A percentile compares a stretch with the other conserved stretches of the same genome.
Conservation (phyloP, 2,797 vertebrate genomes). For the Acipenser oxyrinchus region DNA sequence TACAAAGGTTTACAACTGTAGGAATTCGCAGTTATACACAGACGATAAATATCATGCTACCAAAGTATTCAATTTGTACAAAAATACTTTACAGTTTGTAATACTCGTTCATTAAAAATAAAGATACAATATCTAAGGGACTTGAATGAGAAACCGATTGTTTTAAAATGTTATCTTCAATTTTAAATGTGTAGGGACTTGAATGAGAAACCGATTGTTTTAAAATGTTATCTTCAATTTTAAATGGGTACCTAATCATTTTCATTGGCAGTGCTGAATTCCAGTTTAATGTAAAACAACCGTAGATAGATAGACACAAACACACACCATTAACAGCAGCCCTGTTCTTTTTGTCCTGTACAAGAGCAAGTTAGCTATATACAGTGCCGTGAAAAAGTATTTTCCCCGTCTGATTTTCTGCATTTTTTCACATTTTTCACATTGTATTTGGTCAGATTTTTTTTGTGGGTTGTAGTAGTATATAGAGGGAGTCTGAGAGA, state of each 20-base stretch:
- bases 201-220: slow-evolving; percentile 51
- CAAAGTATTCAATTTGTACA: slow-evolving; percentile 99
- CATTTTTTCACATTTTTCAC: too few relatives aligned
- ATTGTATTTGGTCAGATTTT: too few relatives aligned
- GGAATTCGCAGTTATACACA: slow-evolving; percentile 82
- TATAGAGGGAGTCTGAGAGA: too few relatives aligned
- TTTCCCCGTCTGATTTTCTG: too few relatives aligned
- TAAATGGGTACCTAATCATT: slow-evolving; percentile 60
- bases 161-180: slow-evolving; percentile 49
- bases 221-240: slow-evolving; percentile 54
- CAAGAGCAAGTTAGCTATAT: slow-evolving; percentile 18
- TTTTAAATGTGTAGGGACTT: slow-evolving; percentile 58
- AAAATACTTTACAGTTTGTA: slow-evolving; percentile 99
- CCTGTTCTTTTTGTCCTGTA: too few relatives aligned
- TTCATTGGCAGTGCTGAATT: slow-evolving; percentile 80
- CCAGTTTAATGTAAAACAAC: slow-evolving; percentile 31
- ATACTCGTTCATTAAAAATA: slow-evolving; percentile 97
- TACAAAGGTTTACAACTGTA: slow-evolving; percentile 84
- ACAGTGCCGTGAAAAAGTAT: too few relatives aligned
- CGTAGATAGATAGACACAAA: too few relatives aligned
- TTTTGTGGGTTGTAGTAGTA: too few relatives aligned
- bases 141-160: slow-evolving; percentile 54
- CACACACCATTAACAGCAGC: too few relatives aligned
- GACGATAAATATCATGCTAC: slow-evolving; percentile 99
- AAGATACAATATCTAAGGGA: slow-evolving; percentile 94